These are phyloP conservation scores for Ptilonorhynchus violaceus DNA, from an alignment of 2,113 vertebrate genomes.

Conservation along the genomic window DNA sequence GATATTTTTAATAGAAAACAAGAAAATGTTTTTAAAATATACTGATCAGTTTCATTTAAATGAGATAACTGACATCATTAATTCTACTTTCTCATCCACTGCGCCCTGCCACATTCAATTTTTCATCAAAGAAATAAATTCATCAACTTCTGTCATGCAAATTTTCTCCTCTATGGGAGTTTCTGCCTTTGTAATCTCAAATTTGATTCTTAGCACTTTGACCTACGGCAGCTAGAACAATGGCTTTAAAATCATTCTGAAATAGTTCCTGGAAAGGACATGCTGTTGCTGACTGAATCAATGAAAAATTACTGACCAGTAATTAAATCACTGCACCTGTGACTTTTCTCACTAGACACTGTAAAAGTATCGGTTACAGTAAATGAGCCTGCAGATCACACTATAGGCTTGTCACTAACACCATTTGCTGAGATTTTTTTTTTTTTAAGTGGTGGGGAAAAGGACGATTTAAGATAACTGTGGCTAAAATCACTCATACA, in stretches of 20 bases:
- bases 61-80: not conserved
- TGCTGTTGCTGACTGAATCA: not conserved
- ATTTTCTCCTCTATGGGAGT: not conserved
- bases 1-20: not conserved
- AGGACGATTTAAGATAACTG: not conserved
- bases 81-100: not conserved
- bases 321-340: not conserved
- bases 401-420: not conserved
- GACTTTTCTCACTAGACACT: not conserved
- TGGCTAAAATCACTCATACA: not conserved
- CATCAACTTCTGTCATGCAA: not conserved
- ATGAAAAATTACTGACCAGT: not conserved
- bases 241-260: not conserved
- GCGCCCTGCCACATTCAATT: not conserved
- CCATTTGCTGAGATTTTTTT: fast-evolving
- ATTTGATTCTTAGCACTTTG: not conserved
- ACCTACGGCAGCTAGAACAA: not conserved
- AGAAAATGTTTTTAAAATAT: not conserved
- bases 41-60: not conserved
- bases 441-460: not conserved
- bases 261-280: not conserved
- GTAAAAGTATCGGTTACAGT: not conserved
- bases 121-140: not conserved
- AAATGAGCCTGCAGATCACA: not conserved
- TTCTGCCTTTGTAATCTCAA: not conserved